Conservation (phyloP, 2,113 vertebrate species). For the Accipiter cooperii region DNA sequence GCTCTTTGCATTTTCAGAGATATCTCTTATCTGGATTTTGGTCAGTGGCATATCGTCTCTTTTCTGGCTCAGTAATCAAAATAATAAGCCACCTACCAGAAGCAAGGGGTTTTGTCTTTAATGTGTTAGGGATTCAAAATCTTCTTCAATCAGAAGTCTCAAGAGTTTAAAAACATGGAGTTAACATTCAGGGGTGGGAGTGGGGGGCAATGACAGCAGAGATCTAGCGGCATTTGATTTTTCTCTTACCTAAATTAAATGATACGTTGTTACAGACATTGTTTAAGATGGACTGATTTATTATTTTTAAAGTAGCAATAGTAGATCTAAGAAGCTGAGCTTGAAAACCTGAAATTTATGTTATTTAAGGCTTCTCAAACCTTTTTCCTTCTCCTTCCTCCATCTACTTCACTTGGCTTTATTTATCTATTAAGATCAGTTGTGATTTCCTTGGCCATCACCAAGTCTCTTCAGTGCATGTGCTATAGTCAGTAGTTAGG, state of each 20-base stretch:
- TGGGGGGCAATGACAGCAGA: accelerated
- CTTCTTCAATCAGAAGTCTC: not conserved
- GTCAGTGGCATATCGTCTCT: not conserved
- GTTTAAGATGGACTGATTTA: not conserved
- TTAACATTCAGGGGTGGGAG: accelerated
- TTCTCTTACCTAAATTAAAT: not conserved
- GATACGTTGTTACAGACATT: not conserved
- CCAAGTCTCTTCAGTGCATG: not conserved
- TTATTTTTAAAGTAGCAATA: not conserved
- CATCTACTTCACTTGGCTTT: not conserved
- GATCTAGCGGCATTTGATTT: accelerated
- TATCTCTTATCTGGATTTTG: not conserved
- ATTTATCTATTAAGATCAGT: not conserved
- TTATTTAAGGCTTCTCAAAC: not conserved
- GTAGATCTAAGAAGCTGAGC: not conserved
- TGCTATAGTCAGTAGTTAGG: not conserved
- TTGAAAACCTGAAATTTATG: not conserved
- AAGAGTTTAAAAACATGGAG: not conserved
- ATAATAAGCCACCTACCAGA: not conserved
- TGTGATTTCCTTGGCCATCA: not conserved
- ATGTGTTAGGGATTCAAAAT: not conserved
- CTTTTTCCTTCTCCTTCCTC: not conserved
- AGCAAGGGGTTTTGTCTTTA: not conserved
- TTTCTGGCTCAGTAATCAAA: not conserved
- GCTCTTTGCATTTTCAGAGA: not conserved